Evolutionary conservation across 2,113 vertebrate genomes (phyloP), one percentile per base, ranked within the genome.

Genomic region (Tauraco erythrolophus): DNA sequence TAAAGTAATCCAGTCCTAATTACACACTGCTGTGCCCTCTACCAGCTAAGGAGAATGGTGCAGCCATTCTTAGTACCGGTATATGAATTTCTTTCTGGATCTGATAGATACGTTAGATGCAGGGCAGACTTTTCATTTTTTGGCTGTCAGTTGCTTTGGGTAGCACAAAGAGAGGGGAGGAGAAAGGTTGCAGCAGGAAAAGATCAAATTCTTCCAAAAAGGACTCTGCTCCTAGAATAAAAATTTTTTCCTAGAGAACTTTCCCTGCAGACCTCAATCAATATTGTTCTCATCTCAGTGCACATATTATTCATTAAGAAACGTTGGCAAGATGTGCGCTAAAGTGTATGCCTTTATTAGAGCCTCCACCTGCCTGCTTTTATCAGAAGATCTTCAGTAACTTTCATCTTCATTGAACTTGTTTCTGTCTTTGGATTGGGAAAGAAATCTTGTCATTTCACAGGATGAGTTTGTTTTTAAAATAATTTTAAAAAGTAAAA

Each of bases 1-100:
- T 33, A 54, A 96, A 96, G 91, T 97, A 97, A 97, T 97, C 96
- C 92, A 97, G 94, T 91, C 94, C 94, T 97, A 96, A 97, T 97
- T 97, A 95, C 37, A 97, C 94, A 95, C 95, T 97, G 96, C 96
- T 97, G 91, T 97, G 95, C 96, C 95, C 88, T 97, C 94, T 94
- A 94, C 96, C 95, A 97, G 94, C 88, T 89, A 94, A 95, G 89
- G 92, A 97, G 96, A 96, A 94, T 92, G 94, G 94, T 94, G 91
- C 69, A 94, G 95, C 94, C 95, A 94, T 94, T 97, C 94, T 91
- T 79, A 91, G 96, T 41, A 71, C 28, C 28, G 53, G 92, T 84
- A 51, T 94, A 94, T 91, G 94, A 88, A 96, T 95, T 94, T 94
- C 92, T 88, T 95, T 95, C 84, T 91, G 94, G 80, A 89, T 95